Evolutionary conservation across 2,113 vertebrate genomes (phyloP), one percentile per base, ranked within the genome.

Genomic region (Rana temporaria): DNA sequence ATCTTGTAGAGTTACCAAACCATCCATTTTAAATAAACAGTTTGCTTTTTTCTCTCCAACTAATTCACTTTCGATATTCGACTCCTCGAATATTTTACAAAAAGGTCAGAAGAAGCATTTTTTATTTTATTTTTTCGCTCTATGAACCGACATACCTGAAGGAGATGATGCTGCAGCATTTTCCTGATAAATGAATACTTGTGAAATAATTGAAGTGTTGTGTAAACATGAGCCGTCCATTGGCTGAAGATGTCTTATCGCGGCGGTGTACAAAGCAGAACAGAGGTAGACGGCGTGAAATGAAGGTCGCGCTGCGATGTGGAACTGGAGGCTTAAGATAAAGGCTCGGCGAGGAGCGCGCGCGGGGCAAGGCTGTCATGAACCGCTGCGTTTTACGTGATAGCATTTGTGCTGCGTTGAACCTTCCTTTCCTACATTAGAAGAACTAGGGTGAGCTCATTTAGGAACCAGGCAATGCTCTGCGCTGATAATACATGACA

Each of bases 231-330:
- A 85, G 84, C 56, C 70, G 79, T 72, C 85, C 78, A 84, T 57
- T 85, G 26, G 76, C 38, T 65, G 38, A 75, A 84, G 82, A 84
- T 76, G 81, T 82, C 71, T 86, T 80, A 74, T 85, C 78, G 69
- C 20, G 66, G 84, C 65, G 86, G 60, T 56, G 59, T 69, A 78
- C 62, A 85, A 87, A 86, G 75, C 59, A 85, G 82, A 85, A 82
- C 76, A 80, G 66, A 86, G 53, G 74, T 62, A 82, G 64, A 77
- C 24, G 80, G 77, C 81, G 80, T 85, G 66, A 89, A 89, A 89
- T 89, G 86, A 88, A 88, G 84, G 76, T 84, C 82, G 85, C 79
- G 42, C 38, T 77, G 72, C 38, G 71, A 88, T 87, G 42, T 81
- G 82, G 86, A 88, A 80, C 26, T 2, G 78, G 69, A 68, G 60